Evolutionary conservation across 2,113 vertebrate genomes (phyloP).

Genomic region (Leucosticte australis): DNA sequence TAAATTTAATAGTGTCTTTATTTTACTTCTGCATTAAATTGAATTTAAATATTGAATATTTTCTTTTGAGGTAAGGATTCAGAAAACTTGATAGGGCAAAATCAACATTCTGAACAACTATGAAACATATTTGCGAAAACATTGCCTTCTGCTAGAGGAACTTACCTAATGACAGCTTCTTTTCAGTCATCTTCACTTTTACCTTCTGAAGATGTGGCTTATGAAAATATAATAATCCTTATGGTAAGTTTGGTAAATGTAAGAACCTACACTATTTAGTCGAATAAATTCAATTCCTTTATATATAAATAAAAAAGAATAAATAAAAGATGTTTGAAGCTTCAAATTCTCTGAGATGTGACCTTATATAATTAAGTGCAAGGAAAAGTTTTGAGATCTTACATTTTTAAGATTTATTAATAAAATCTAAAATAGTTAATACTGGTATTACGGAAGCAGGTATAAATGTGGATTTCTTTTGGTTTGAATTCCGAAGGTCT

Average conservation of each 20-base stretch:
- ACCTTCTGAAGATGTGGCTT: background rate
- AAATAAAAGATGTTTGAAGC: background rate
- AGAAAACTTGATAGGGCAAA: background rate
- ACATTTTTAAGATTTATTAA: background rate
- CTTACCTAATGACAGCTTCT: background rate
- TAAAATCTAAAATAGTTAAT: background rate
- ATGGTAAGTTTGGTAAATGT: background rate
- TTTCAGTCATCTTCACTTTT: background rate
- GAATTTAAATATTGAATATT: background rate
- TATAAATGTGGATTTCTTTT: background rate
- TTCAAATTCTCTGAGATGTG: background rate
- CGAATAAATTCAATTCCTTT: background rate
- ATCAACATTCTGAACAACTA: background rate
- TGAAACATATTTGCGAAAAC: background rate
- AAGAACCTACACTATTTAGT: background rate
- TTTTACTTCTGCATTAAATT: background rate
- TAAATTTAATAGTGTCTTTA: background rate
- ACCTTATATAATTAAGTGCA: background rate
- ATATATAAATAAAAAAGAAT: background rate
- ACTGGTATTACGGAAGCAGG: background rate
- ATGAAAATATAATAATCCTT: background rate
- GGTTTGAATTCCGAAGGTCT: background rate
- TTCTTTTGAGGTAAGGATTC: background rate
- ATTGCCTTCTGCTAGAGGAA: background rate
- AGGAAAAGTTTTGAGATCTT: background rate